Evolutionary conservation across 2,888 invertebrate species (phyloP).

Genomic region (Netelia fuscicornis): DNA sequence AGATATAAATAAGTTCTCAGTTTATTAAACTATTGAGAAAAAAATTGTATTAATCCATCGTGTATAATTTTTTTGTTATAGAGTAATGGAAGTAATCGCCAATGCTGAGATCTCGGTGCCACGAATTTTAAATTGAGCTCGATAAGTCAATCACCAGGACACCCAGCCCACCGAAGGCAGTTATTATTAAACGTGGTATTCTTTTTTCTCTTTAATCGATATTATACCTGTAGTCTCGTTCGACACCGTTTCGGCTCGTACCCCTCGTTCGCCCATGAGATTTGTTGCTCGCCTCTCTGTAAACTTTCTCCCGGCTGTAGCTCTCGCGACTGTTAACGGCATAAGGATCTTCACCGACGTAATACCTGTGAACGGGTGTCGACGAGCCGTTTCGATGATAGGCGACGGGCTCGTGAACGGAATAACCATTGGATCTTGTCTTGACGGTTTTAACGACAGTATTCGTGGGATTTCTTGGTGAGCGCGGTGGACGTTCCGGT

Average conservation of each 20-base stretch:
- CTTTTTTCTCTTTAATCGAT: conserved; percentile 16
- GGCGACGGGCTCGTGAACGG: conserved; percentile 70
- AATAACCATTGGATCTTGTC: conserved; percentile 67
- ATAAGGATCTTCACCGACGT: conserved; percentile 95
- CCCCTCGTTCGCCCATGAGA: conserved; percentile 77
- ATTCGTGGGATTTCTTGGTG: conserved; percentile 70
- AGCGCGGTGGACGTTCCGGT: conserved; percentile 78
- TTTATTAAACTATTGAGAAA: too few species aligned
- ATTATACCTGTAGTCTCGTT: conserved; percentile 70
- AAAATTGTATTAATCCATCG: too few species aligned
- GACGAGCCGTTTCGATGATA: conserved; percentile 79
- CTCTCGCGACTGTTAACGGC: conserved; percentile 88
- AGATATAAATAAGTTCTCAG: too few species aligned
- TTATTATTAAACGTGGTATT: neutral
- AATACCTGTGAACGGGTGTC: conserved; percentile 91
- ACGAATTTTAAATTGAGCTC: neutral
- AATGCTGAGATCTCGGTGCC: neutral
- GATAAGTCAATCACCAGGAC: conserved; percentile 3
- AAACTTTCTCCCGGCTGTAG: conserved; percentile 94
- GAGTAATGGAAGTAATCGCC: neutral
- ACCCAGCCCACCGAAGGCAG: neutral
- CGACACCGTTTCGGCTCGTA: conserved; percentile 78
- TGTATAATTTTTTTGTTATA: neutral
- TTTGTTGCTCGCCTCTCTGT: conserved; percentile 87
- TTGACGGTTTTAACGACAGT: conserved; percentile 61